Evolutionary conservation across 2,888 invertebrate species (phyloP), one percentile per base, ranked within the genome.

Genomic region (Ceramica pisi): DNA sequence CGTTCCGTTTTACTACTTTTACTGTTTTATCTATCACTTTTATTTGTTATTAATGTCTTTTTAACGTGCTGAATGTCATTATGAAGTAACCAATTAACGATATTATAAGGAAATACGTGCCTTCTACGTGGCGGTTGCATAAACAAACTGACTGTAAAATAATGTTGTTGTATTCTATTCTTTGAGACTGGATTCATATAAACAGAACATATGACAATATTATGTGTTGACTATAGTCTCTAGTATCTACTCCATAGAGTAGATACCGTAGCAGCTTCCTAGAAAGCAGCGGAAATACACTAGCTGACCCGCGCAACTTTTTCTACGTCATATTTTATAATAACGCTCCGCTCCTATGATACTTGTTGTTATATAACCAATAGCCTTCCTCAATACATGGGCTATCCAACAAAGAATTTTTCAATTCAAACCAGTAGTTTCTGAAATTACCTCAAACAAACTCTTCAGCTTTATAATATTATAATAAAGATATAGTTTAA

Each of bases 11-110:
- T 41, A 53, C 74, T 41, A 53, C 74, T 73, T 67, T 71, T 61
- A 12, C 55, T 50, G 46, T 79, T 61, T 75, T 67, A 61, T 59
- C 23, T 67, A 59, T 56, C 26, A 60, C 12, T 76, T 83, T 79
- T 71, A 77, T 77, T 65, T 41, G 35, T 66, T 72, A 70, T 77
- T 80, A 70, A 83, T 75, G 84, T 66, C 63, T 77, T 77, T 82
- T 82, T 82, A 63, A 77, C 57, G 76, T 48, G 31, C 57, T 65
- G 31, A 67, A 66, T 57, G 26, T 59, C 61, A 66, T 69, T 62
- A 57, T n/a, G 31, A 44, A 31, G 51, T 71, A 71, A 56, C 31
- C 21, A 63, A 65, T 65, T 71, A 55, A 66, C 14, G 60, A 61
- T 21, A 53, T 53, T 59, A 56, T 48, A 55, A 53, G 61, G 67